Evolutionary conservation across 2,113 vertebrate species (phyloP).

Genomic region (Apeltes quadracus): DNA sequence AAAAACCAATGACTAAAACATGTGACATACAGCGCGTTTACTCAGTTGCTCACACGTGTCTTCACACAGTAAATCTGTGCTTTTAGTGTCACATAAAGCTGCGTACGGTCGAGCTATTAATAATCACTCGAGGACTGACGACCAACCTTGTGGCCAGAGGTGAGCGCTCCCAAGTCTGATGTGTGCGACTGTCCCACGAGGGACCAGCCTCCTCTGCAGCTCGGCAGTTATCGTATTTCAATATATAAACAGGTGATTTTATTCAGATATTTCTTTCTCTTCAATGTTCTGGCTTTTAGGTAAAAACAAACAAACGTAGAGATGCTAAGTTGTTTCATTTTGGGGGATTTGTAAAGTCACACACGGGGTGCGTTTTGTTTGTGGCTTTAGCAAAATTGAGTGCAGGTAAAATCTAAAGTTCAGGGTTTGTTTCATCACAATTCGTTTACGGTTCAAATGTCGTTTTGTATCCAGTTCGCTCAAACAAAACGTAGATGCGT

Average conservation of each 20-base stretch:
- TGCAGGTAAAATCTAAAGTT: neutral
- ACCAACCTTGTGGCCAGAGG: conserved; percentile 25
- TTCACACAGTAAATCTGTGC: conserved; percentile 21
- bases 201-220: neutral
- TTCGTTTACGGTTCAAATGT: conserved; percentile 5
- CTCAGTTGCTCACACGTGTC: conserved; percentile 3
- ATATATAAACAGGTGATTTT: no score
- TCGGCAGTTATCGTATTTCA: neutral
- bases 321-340: neutral
- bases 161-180: conserved; percentile 33
- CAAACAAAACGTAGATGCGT: conserved; percentile 9
- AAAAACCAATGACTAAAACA: neutral
- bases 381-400: neutral
- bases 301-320: neutral
- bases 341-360: neutral
- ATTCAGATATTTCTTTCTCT: no score
- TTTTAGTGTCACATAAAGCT: conserved; percentile 25
- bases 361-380: neutral
- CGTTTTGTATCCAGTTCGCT: conserved; percentile 7
- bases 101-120: conserved; percentile 32
- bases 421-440: neutral
- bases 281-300: neutral
- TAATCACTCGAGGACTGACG: conserved; percentile 32
- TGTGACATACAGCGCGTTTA: neutral
- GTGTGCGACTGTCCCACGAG: conserved; percentile 19